These are phyloP conservation scores for Atopsyche davidsoni DNA, from an alignment of 1,140 invertebrate genomes.

Conservation along the genomic window DNA sequence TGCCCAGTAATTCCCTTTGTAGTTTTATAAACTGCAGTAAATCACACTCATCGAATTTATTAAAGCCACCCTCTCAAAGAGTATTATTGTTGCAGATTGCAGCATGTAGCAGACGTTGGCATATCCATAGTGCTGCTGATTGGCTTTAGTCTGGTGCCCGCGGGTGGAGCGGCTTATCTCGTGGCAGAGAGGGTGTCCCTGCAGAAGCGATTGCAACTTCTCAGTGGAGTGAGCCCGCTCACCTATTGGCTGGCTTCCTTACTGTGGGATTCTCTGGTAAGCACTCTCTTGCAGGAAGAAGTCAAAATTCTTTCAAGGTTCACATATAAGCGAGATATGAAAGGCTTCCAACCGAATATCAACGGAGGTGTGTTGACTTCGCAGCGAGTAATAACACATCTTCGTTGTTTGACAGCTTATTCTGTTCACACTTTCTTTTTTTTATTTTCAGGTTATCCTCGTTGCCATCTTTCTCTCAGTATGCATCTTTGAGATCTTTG, in stretches of 20 bases:
- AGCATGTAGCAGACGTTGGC: slow-evolving; percentile 61
- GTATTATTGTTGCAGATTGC: slow-evolving; percentile 43
- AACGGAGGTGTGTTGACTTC: no score
- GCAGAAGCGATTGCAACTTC: slow-evolving; percentile 57
- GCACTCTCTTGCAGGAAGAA: no score
- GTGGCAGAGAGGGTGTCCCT: slow-evolving; percentile 52
- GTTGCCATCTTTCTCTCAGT: slow-evolving; percentile 51
- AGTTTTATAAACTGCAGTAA: neutral
- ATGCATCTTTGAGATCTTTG: slow-evolving; percentile 53
- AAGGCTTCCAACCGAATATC: no score
- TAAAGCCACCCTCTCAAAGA: neutral
- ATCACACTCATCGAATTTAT: neutral
- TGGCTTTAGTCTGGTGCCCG: slow-evolving; percentile 54
- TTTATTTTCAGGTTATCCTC: slow-evolving; percentile 38
- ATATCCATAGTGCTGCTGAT: slow-evolving; percentile 57
- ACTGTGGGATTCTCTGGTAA: slow-evolving; percentile 55
- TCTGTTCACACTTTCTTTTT: neutral
- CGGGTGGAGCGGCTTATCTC: slow-evolving; percentile 53
- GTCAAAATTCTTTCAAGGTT: no score
- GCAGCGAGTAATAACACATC: no score
- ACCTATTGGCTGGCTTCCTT: slow-evolving; percentile 56
- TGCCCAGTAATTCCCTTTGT: no score
- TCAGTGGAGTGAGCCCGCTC: slow-evolving; percentile 52
- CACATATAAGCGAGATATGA: no score
- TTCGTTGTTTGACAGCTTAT: no score